These are phyloP conservation scores for Buathra laborator DNA, from an alignment of 2,888 invertebrate species.

Conservation along the genomic window DNA sequence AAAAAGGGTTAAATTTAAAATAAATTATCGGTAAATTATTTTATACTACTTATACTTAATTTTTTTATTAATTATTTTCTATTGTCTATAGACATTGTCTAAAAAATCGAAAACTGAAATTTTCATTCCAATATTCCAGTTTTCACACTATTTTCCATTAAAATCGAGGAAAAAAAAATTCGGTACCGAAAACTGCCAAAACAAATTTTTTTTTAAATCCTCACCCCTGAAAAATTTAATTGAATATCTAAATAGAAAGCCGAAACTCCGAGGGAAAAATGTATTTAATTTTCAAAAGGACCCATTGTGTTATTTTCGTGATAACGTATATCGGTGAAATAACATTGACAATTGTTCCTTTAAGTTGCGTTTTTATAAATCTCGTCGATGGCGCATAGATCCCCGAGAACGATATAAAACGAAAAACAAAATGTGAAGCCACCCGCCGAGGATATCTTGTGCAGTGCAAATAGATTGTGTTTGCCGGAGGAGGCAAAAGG, in stretches of 20 bases:
- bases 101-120: neutral
- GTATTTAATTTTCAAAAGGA: neutral
- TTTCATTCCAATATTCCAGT: neutral
- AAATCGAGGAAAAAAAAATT: neutral
- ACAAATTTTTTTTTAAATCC: no score
- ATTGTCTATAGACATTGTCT: no score
- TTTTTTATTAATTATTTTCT: no score
- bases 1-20: neutral
- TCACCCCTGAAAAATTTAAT: neutral
- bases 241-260: neutral
- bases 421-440: constrained; percentile 42
- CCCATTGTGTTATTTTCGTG: neutral
- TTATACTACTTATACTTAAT: no score
- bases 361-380: neutral
- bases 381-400: neutral
- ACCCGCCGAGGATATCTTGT: constrained; percentile 7
- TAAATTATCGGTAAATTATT: neutral
- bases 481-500: constrained; percentile 23
- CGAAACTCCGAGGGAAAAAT: neutral
- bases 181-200: neutral
- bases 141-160: neutral
- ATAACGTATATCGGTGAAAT: neutral
- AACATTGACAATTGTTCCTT: neutral
- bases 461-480: constrained; percentile 49
- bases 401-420: constrained; percentile 29